Conservation (phyloP, 2,888 invertebrate genomes). For the Acanthopleura granulata region DNA sequence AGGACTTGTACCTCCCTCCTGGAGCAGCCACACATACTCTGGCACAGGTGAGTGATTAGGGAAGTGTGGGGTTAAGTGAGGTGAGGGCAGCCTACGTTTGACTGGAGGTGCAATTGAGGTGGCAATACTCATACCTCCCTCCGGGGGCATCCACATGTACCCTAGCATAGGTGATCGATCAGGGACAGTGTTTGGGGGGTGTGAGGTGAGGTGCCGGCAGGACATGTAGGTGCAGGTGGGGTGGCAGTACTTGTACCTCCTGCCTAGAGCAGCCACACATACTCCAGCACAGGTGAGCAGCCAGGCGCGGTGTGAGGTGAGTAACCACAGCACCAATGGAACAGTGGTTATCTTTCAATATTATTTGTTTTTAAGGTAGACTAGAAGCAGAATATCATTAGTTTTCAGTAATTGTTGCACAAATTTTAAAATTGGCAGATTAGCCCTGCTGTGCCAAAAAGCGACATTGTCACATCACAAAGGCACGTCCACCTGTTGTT, state of each 20-base stretch:
- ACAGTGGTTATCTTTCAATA: too few relatives aligned
- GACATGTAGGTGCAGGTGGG: constrained; percentile 62
- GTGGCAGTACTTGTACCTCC: constrained; percentile 69
- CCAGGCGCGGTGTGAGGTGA: background rate
- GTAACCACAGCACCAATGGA: too few relatives aligned
- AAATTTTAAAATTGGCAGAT: too few relatives aligned
- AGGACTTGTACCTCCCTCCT: constrained; percentile 67
- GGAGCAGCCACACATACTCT: constrained; percentile 21
- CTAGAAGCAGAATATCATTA: too few relatives aligned
- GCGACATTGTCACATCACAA: too few relatives aligned
- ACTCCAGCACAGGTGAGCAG: constrained; percentile 19
- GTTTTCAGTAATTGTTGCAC: too few relatives aligned
- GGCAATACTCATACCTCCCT: constrained; percentile 69
- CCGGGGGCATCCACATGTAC: constrained; percentile 37
- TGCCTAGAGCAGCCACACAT: constrained; percentile 42
- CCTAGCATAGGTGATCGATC: constrained; percentile 6
- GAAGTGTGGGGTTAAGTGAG: constrained; percentile 31
- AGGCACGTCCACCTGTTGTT: too few relatives aligned
- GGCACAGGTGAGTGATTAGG: constrained; percentile 1
- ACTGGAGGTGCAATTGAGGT: constrained; percentile 62
- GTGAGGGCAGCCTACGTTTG: too few relatives aligned
- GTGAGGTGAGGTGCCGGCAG: constrained; percentile 60
- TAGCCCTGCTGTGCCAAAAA: too few relatives aligned
- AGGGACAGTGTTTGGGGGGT: constrained; percentile 42
- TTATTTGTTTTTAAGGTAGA: too few relatives aligned